Percentiles rank a stretch among this genome's conserved stretches.
Evolutionary conservation across 2,888 invertebrate genomes (phyloP).

Genomic region (Phyllotreta cruciferae): DNA sequence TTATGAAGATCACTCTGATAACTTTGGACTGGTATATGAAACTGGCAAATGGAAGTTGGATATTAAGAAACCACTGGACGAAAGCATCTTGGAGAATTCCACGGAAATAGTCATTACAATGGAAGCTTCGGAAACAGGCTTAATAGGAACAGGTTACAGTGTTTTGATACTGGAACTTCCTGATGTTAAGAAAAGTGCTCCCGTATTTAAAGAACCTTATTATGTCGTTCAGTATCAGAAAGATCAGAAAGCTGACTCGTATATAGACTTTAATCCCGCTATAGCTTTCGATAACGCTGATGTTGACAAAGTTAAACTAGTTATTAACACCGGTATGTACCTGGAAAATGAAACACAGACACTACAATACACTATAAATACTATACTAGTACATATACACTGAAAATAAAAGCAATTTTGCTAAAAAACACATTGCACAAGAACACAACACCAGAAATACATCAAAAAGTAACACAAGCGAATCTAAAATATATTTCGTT

Average conservation of each 20-base stretch:
- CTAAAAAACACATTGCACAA: too few species aligned
- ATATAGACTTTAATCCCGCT: constrained; percentile 5
- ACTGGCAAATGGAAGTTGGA: constrained; percentile 24
- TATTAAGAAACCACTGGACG: constrained; percentile 23
- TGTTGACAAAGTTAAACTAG: background rate
- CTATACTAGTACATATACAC: too few species aligned
- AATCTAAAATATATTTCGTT: too few species aligned
- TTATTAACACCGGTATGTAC: background rate
- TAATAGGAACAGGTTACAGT: constrained; percentile 23
- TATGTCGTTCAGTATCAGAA: background rate
- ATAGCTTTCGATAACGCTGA: background rate
- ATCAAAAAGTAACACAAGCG: too few species aligned
- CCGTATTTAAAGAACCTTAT: background rate
- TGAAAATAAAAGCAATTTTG: too few species aligned
- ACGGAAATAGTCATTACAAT: constrained; percentile 32
- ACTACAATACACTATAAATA: background rate
- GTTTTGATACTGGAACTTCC: constrained; percentile 16
- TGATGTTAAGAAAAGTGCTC: background rate
- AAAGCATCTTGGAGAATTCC: constrained; percentile 12
- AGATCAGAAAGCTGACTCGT: background rate
- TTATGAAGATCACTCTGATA: constrained; percentile 9
- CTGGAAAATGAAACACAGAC: background rate
- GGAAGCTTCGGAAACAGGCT: constrained; percentile 27
- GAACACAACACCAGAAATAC: too few species aligned
- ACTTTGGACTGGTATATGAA: constrained; percentile 3